Evolutionary conservation across 92 coral and sea anemone species (phyloP).

Genomic region (Epizoanthus rinbou): DNA sequence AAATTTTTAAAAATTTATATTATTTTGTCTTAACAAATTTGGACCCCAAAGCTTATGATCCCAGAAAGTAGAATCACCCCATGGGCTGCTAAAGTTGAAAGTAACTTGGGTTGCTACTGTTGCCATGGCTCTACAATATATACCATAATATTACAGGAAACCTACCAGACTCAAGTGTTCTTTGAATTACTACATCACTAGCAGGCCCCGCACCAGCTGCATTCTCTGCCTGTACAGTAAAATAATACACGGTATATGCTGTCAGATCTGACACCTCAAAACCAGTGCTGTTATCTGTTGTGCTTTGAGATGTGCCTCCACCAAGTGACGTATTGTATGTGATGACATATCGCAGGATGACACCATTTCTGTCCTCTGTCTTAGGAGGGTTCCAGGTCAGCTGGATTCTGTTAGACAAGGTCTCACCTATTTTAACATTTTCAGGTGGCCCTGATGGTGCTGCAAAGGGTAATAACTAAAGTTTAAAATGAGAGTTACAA

Average conservation of each 20-base stretch:
- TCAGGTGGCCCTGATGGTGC: slow-evolving; percentile 38
- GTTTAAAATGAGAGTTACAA: neutral
- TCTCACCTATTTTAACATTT: neutral
- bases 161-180: slow-evolving; percentile 27
- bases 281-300: slow-evolving; percentile 18
- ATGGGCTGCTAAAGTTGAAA: too few relatives aligned
- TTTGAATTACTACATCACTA: neutral
- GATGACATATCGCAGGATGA: slow-evolving; percentile 18
- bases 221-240: slow-evolving; percentile 31
- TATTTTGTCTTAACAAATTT: too few relatives aligned
- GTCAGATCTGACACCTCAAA: slow-evolving; percentile 23
- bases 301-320: slow-evolving; percentile 10
- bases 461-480: neutral
- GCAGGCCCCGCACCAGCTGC: slow-evolving; percentile 28
- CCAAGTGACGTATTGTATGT: slow-evolving; percentile 14
- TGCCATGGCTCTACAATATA: too few relatives aligned
- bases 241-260: slow-evolving; percentile 20
- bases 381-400: slow-evolving; percentile 19
- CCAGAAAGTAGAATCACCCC: too few relatives aligned
- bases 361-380: slow-evolving; percentile 22
- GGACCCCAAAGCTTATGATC: too few relatives aligned
- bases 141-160: too few relatives aligned
- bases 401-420: neutral
- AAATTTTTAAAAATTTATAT: too few relatives aligned
- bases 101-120: too few relatives aligned